Base-by-base conservation (phyloP, 2,113 vertebrate species). In the Thomomys bottae region DNA sequence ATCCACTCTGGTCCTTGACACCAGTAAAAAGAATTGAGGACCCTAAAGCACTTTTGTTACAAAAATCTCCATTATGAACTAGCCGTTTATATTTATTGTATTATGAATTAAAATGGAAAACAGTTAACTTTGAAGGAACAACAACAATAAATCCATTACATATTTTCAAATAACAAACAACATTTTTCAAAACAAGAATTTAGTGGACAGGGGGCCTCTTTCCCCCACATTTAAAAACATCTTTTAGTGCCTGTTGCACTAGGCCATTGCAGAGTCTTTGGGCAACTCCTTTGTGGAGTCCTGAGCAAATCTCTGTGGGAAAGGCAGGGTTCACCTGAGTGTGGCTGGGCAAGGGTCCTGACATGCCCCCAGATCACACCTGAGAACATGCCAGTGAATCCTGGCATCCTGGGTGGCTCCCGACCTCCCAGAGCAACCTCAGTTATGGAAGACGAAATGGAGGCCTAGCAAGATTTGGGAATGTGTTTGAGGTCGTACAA, bases 131-230 rank as follows among this genome's bases (percentile, higher is more conserved):
- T 40, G 84, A 91, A 89, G 79, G 34, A 84, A 66, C 30, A 83
- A 38, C 30, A 83, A 38, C 45, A 57, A 57, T 36, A 84, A 89
- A 28, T 40, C 14, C 14, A 45, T 42, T 34, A 45, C 28, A 20
- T 40, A 71, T 59, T 72, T 83, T 94, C 40, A 67, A 59, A 75
- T 49, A 45, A 21, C 42, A 93, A 85, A 63, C 9, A 75, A 32
- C 17, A 49, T 10, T 92, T 90, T 88, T 28, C 73, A 90, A 59
- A 54, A 73, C 20, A 61, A 40, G 26, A 9, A 14, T 54, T 45
- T 42, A 23, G 54, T n/a, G 63, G 63, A 59, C 79, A 86, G 66
- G 63, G 14, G 3, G 57, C 17, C 14, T 4, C 12, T 8, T 6
- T 66, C 61, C 59, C 42, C 34, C 24, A 6, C 11, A 32, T 45